A percentile compares a stretch with the other conserved stretches of the same genome.
phyloP scores from a whole-genome alignment of 2,888 invertebrate species.

The Amorpha juglandis region DNA sequence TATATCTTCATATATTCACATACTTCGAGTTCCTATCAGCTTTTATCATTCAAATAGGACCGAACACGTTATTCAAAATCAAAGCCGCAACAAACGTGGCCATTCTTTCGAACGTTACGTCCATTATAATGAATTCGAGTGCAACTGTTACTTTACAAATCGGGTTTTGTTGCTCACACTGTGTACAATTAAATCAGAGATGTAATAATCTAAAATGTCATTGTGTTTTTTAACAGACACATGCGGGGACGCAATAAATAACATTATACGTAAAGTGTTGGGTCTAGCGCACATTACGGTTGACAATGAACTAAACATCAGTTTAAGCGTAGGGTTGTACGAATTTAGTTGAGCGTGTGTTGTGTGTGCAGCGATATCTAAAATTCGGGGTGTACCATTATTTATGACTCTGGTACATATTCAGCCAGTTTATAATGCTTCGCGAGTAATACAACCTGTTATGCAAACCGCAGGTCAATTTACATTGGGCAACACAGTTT shows the following conservation, averaged over 20 bases:
- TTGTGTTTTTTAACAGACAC: slow-evolving; percentile 76
- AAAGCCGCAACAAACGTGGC: slow-evolving; percentile 68
- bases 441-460: neutral
- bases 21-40: slow-evolving; percentile 55
- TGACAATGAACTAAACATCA: slow-evolving; percentile 78
- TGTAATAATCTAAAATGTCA: slow-evolving; percentile 81
- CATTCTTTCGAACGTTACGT: slow-evolving; percentile 51
- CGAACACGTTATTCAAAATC: slow-evolving; percentile 63
- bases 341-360: slow-evolving; percentile 70
- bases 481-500: slow-evolving; percentile 51
- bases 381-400: slow-evolving; percentile 82
- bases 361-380: slow-evolving; percentile 69
- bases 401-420: slow-evolving; percentile 71
- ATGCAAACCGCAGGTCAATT: neutral
- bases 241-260: slow-evolving; percentile 77
- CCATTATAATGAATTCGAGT: slow-evolving; percentile 67
- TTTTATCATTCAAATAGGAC: slow-evolving; percentile 80
- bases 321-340: slow-evolving; percentile 80
- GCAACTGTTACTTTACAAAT: slow-evolving; percentile 74
- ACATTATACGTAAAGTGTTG: slow-evolving; percentile 36
- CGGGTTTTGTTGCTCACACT: slow-evolving; percentile 78
- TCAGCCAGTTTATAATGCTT: slow-evolving; percentile 8
- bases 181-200: slow-evolving; percentile 82
- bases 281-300: slow-evolving; percentile 64
- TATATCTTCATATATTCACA: slow-evolving; percentile 81